Percentiles rank a stretch among this genome's conserved stretches.
Conservation (phyloP, 2,113 vertebrate genomes). For the Spilogale gracilis region DNA sequence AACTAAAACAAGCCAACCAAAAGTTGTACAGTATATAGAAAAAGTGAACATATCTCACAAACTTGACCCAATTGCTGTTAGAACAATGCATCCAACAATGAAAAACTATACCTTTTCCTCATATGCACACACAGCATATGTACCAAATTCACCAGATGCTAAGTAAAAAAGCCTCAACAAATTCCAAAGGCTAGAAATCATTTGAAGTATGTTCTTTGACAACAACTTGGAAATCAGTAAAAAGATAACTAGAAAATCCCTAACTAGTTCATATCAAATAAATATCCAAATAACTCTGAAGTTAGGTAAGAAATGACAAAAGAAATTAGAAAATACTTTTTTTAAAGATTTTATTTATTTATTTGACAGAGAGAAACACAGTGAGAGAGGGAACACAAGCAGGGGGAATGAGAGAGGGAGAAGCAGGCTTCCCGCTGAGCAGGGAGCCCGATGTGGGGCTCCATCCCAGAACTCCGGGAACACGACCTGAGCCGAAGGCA, state of each 20-base stretch:
- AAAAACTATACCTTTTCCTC: neutral
- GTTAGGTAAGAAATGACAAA: neutral
- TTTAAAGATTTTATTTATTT: too few relatives aligned
- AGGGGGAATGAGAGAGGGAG: too few relatives aligned
- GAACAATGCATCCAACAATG: neutral
- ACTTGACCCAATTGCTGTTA: neutral
- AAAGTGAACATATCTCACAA: constrained; percentile 34
- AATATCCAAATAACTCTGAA: constrained; percentile 4
- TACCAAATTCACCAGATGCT: neutral
- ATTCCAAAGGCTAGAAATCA: neutral
- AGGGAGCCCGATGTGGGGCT: too few relatives aligned
- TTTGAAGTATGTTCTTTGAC: neutral
- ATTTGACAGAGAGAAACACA: too few relatives aligned
- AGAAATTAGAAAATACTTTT: constrained; percentile 1
- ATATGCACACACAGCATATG: neutral
- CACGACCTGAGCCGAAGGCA: too few relatives aligned
- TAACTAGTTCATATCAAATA: constrained; percentile 1
- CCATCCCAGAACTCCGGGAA: too few relatives aligned
- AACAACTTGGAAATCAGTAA: neutral
- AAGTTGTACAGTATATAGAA: neutral
- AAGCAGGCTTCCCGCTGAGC: too few relatives aligned
- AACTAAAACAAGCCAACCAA: constrained; percentile 7
- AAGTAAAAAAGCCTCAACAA: neutral
- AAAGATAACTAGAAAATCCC: neutral
- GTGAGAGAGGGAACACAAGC: too few relatives aligned